These are phyloP conservation scores for Hypsopygia costalis DNA, from an alignment of 2,888 invertebrate species.

Conservation along the genomic window DNA sequence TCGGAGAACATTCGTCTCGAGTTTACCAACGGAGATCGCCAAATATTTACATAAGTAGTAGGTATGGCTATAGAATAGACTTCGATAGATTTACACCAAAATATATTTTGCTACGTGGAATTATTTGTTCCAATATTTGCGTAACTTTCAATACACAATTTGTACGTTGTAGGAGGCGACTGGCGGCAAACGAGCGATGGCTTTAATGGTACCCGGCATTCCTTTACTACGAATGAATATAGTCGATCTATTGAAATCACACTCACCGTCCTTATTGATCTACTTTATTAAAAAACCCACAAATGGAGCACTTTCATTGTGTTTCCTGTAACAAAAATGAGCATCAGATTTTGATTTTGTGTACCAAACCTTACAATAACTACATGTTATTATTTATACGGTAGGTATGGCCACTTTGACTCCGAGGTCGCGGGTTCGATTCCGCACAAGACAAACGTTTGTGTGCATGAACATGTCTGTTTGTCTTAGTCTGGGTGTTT, in stretches of 20 bases:
- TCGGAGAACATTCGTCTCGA: slow-evolving; percentile 55
- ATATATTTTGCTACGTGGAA: slow-evolving; percentile 22
- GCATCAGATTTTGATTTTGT: no score
- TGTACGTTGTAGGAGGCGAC: background rate
- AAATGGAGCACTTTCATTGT: no score
- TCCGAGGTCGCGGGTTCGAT: no score
- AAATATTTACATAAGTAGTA: slow-evolving; percentile 54
- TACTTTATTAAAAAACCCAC: background rate
- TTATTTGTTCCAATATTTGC: slow-evolving; percentile 18
- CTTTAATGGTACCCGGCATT: slow-evolving; percentile 1
- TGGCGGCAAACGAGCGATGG: background rate
- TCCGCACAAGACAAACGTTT: no score
- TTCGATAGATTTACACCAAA: slow-evolving; percentile 26
- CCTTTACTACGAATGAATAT: slow-evolving; percentile 1
- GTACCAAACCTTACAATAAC: no score
- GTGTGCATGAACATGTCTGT: no score
- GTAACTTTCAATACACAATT: slow-evolving; percentile 13
- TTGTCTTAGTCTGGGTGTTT: no score
- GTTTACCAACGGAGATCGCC: slow-evolving; percentile 45
- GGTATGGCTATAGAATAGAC: slow-evolving; percentile 16
- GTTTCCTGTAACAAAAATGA: no score
- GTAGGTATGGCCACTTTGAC: no score
- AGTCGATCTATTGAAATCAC: background rate
- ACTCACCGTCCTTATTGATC: background rate
- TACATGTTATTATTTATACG: no score